Evolutionary conservation across 1,140 invertebrate genomes (phyloP), one percentile per base, ranked within the genome.

Genomic region (Nasonia giraulti): DNA sequence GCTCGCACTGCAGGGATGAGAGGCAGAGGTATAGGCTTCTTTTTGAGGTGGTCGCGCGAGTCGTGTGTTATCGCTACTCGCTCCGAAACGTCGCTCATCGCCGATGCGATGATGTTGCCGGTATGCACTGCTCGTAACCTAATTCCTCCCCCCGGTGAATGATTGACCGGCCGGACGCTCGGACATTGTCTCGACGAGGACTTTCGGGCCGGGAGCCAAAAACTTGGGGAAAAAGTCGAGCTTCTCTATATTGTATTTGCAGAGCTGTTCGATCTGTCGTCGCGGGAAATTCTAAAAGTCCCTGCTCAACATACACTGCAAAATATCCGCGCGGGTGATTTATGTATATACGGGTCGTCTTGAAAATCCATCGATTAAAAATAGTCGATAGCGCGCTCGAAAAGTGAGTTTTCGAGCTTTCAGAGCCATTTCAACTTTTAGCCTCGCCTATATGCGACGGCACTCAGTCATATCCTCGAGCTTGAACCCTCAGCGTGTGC

Each of bases 241-340:
- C 27, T 27, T 27, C 27, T 27, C 1, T 27, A 27, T 82, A 82
- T 74, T 81, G 55, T n/a, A 73, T 81, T 82, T 82, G 47, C 80
- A 55, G 47, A 82, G 80, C 31, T 74, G 44, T 74, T 82, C 80
- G 47, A 62, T 74, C 40, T 74, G 50, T 71, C 23, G 11, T 50
- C 23, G 23, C 23, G 23, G 23, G 0, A 27, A 27, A 27, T 27
- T 27, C 23, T 27, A 27, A 27, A 0, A 27, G 23, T 27, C 23
- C 23, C 23, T 27, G 23, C 23, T 27, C 0, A 27, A 27, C 23
- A 0, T 27, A 27, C 23, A 27, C 23, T 27, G 23, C 23, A 27
- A 55, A 55, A 55, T 33, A 33, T 2, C 33, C 33, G 33, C 33
- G 33, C 33, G 33, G 33, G 12, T 2, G 55, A 62, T 62, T 62